Conservation (phyloP, 2,797 vertebrate species). For the Myotis findleyi region DNA sequence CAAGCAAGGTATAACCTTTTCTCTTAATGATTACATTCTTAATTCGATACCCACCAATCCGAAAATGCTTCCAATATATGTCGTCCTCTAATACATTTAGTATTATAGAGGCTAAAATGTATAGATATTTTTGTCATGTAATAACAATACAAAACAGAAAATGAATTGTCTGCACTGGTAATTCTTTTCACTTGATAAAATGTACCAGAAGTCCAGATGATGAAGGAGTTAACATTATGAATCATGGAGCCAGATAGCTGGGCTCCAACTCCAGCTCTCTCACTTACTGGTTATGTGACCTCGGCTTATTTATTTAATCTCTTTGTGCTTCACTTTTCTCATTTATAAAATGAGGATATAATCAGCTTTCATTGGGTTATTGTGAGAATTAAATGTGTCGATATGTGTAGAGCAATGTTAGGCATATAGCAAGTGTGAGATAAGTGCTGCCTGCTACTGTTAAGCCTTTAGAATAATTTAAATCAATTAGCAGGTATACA, state of each 20-base stretch:
- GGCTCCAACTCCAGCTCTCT: not conserved
- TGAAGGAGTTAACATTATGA: not conserved
- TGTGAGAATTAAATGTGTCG: constrained; percentile 11
- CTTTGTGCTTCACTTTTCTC: not conserved
- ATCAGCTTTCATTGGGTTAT: not conserved
- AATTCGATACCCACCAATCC: constrained; percentile 15
- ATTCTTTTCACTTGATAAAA: constrained; percentile 27
- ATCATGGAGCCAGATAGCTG: not conserved
- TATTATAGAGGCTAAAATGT: not conserved
- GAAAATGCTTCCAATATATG: not conserved
- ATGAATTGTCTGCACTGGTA: not conserved
- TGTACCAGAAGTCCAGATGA: not conserved
- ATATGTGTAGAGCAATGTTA: not conserved
- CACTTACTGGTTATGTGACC: not conserved
- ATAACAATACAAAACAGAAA: not conserved
- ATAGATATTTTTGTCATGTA: not conserved
- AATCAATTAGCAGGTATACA: not conserved
- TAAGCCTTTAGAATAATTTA: not conserved
- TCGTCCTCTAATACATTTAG: not conserved
- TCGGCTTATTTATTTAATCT: not conserved
- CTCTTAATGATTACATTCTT: constrained; percentile 76
- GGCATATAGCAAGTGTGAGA: not conserved
- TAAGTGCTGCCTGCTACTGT: not conserved
- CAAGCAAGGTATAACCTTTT: constrained; percentile 81
- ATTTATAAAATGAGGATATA: constrained; percentile 15